These are phyloP conservation scores for Euzophera pinguis DNA, from an alignment of 2,888 invertebrate genomes.

Conservation along the genomic window DNA sequence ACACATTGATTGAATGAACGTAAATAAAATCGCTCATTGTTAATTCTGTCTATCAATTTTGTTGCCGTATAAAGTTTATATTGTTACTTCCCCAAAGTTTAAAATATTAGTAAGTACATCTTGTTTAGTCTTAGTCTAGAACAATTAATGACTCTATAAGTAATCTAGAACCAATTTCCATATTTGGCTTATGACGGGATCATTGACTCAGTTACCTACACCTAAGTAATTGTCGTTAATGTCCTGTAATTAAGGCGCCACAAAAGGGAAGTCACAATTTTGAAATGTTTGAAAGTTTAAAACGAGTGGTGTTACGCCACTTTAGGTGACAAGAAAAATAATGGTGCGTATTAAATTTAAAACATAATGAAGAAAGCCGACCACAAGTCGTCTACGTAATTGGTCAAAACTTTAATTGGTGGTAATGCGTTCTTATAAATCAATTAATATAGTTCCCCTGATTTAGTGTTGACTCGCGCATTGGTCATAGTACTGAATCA, in stretches of 20 bases:
- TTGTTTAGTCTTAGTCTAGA: no score
- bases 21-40: no score
- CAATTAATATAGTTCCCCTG: constrained; percentile 55
- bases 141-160: no score
- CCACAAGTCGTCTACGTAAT: constrained; percentile 44
- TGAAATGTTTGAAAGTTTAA: constrained; percentile 1
- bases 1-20: no score
- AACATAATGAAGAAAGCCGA: constrained; percentile 38
- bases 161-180: constrained; percentile 3
- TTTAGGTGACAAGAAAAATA: constrained; percentile 39
- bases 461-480: constrained; percentile 38
- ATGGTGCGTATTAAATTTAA: constrained; percentile 30
- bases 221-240: constrained; percentile 1
- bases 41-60: no score
- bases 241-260: not conserved
- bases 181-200: not conserved
- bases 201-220: constrained; percentile 5
- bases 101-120: no score
- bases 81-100: no score
- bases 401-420: constrained; percentile 60
- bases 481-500: constrained; percentile 37
- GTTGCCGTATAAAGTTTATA: no score
- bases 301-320: constrained; percentile 37
- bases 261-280: constrained; percentile 4
- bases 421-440: constrained; percentile 61